Evolutionary conservation across 2,888 invertebrate species (phyloP).

Genomic region (Eilema depressum): DNA sequence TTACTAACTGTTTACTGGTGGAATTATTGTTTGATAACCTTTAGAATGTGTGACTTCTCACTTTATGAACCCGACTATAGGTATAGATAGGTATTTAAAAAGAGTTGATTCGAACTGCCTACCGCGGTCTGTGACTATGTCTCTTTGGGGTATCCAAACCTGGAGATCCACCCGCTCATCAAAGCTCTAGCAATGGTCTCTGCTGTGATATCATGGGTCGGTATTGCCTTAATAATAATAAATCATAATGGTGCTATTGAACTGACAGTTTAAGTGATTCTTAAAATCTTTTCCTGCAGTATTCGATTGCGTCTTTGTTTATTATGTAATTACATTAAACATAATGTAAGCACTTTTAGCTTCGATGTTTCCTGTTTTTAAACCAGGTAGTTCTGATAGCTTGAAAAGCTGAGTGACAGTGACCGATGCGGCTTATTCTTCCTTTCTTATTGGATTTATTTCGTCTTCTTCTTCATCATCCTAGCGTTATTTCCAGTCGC

Average conservation of each 20-base stretch:
- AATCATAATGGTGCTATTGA: too few species aligned
- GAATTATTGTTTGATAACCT: not conserved
- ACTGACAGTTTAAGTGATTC: not conserved
- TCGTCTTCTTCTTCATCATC: too few species aligned
- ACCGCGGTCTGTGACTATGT: too few species aligned
- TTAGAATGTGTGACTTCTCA: not conserved
- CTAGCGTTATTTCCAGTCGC: too few species aligned
- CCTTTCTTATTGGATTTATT: not conserved
- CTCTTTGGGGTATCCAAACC: too few species aligned
- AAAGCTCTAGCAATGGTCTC: too few species aligned
- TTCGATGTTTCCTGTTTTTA: not conserved
- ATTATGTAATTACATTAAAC: slow-evolving; percentile 3
- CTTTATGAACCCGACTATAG: too few species aligned
- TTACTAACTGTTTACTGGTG: not conserved
- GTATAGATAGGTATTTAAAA: too few species aligned
- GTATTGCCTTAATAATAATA: too few species aligned
- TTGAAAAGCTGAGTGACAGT: not conserved
- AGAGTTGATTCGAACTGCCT: too few species aligned
- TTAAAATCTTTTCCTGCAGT: not conserved
- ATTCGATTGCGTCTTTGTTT: not conserved
- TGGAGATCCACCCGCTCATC: too few species aligned
- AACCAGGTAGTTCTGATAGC: not conserved
- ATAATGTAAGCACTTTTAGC: not conserved
- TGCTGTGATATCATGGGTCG: too few species aligned
- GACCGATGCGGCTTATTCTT: not conserved